These are phyloP conservation scores for Pseudocheirus occidentalis DNA, from an alignment of 2,797 vertebrate genomes.

Conservation along the genomic window DNA sequence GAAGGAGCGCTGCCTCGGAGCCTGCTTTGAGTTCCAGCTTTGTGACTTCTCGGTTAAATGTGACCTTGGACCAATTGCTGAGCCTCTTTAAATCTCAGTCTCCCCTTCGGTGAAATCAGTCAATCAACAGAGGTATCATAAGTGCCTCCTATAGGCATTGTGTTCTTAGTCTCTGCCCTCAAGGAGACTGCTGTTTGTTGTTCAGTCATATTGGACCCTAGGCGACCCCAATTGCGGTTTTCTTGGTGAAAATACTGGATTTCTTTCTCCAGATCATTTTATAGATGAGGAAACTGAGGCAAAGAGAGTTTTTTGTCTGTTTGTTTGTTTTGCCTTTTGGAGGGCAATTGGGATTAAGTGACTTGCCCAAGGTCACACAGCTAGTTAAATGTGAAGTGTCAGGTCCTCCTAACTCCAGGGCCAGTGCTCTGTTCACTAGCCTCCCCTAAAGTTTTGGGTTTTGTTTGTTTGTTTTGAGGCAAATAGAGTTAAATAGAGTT, in stretches of 20 bases:
- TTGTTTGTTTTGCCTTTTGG: no score
- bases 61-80: neutral
- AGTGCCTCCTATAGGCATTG: neutral
- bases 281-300: neutral
- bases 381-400: no score
- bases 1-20: neutral
- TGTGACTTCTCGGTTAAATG: neutral
- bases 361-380: no score
- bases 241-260: neutral
- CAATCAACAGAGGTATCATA: no score
- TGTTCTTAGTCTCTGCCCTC: neutral
- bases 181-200: neutral
- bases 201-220: neutral
- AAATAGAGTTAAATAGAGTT: neutral
- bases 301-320: no score
- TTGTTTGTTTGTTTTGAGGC: no score
- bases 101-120: neutral
- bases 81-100: neutral
- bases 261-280: neutral
- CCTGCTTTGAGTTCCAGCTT: neutral
- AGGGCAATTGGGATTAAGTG: no score
- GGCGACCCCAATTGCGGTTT: neutral
- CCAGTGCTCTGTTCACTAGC: no score
- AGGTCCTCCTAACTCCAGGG: no score
- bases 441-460: no score